Evolutionary conservation across 1,140 invertebrate species (phyloP).

Genomic region (Chironomus striatipennis): DNA sequence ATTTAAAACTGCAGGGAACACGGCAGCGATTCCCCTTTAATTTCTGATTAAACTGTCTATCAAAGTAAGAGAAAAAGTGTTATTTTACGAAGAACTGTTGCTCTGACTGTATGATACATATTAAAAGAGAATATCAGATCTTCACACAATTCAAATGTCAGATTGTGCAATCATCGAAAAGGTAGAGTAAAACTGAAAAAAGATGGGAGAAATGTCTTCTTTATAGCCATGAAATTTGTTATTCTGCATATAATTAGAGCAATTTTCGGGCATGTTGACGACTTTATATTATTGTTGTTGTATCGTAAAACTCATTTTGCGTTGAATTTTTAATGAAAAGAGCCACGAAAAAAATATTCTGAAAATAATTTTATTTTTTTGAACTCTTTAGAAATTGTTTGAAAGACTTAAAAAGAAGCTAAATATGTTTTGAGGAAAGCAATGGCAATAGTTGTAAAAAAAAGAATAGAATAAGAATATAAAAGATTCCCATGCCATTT

Average conservation of each 20-base stretch:
- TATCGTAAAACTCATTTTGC: too few species aligned
- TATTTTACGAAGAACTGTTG: background rate
- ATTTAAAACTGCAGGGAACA: too few species aligned
- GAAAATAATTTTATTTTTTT: background rate
- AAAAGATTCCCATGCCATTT: constrained; percentile 12
- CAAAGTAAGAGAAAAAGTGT: background rate
- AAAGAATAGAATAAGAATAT: background rate
- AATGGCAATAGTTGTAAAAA: background rate
- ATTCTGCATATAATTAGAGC: constrained; percentile 13
- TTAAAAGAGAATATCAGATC: background rate
- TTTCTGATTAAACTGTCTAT: background rate
- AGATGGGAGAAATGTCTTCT: background rate
- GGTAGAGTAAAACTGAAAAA: too few species aligned
- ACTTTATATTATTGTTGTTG: background rate
- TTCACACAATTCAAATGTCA: constrained; percentile 1
- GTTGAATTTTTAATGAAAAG: background rate
- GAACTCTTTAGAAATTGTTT: background rate
- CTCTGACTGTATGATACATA: background rate
- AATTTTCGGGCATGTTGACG: background rate
- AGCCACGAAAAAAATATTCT: background rate
- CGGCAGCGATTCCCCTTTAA: too few species aligned
- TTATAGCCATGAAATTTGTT: background rate
- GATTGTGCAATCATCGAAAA: background rate
- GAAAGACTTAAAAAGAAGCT: too few species aligned
- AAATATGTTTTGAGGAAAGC: background rate